Conservation (phyloP, 1,140 invertebrate species). For the Charaxes varanes region DNA sequence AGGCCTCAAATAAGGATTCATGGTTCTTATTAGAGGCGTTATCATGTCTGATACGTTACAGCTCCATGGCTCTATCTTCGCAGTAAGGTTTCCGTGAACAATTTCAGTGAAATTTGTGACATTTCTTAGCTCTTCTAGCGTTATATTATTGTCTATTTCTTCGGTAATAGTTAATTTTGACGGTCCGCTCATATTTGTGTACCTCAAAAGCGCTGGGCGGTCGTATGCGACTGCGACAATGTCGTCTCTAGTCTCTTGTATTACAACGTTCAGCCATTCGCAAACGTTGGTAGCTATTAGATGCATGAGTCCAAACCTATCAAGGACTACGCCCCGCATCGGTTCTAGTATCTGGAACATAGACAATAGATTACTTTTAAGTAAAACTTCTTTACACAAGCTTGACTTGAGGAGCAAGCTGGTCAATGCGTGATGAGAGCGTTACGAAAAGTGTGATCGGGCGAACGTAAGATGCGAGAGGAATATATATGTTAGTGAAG, state of each 20-base stretch:
- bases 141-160: conserved; percentile 33
- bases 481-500: no score
- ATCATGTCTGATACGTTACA: conserved; percentile 75
- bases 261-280: conserved; percentile 78
- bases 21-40: conserved; percentile 76
- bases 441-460: no score
- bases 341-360: conserved; percentile 55
- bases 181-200: conserved; percentile 41
- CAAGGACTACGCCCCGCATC: conserved; percentile 69
- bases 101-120: conserved; percentile 20
- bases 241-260: conserved; percentile 79
- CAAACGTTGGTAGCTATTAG: conserved; percentile 77
- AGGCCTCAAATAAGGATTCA: conserved; percentile 81
- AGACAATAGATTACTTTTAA: no score
- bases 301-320: conserved; percentile 78
- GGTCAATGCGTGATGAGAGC: no score
- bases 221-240: conserved; percentile 65
- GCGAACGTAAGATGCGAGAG: no score
- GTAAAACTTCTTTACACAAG: no score
- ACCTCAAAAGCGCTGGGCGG: conserved; percentile 33
- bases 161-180: conserved; percentile 31
- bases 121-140: conserved; percentile 15
- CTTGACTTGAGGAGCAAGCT: no score
- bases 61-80: conserved; percentile 34
- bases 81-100: conserved; percentile 30